These are phyloP conservation scores for Gorilla gorilla DNA, from an alignment of 2,113 vertebrate genomes.

Conservation along the genomic window DNA sequence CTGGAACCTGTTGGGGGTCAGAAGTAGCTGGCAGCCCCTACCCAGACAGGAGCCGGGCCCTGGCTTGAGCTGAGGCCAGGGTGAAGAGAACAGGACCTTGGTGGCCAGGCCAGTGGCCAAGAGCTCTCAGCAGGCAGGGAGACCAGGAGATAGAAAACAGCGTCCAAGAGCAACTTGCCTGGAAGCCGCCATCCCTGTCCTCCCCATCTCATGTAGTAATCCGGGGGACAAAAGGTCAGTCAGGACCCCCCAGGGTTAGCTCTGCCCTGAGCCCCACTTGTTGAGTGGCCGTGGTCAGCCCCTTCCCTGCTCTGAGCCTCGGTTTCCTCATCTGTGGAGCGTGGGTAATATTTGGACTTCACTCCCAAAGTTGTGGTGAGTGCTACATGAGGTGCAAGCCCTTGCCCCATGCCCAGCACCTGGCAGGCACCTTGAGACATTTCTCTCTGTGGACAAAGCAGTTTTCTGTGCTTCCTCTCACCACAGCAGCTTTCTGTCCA, in stretches of 20 bases:
- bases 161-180: not conserved
- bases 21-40: not conserved
- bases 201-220: not conserved
- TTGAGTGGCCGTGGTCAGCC: not conserved
- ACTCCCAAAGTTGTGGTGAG: not conserved
- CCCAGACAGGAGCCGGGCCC: not conserved
- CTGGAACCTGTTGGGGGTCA: not conserved
- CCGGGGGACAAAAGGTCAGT: too few species aligned
- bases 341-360: not conserved
- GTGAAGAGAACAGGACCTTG: not conserved
- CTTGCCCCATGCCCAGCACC: not conserved
- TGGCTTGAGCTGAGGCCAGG: not conserved
- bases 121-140: not conserved
- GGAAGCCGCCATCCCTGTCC: not conserved
- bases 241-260: not conserved
- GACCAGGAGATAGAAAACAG: not conserved
- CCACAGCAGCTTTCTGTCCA: not conserved
- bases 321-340: not conserved
- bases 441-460: not conserved
- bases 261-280: not conserved
- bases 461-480: not conserved
- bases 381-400: not conserved
- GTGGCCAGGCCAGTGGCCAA: not conserved
- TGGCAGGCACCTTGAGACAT: not conserved
- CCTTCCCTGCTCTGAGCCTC: not conserved